A percentile compares a stretch with the other conserved stretches of the same genome.
Conservation (phyloP, 2,797 vertebrate species). For the Anas capensis region DNA sequence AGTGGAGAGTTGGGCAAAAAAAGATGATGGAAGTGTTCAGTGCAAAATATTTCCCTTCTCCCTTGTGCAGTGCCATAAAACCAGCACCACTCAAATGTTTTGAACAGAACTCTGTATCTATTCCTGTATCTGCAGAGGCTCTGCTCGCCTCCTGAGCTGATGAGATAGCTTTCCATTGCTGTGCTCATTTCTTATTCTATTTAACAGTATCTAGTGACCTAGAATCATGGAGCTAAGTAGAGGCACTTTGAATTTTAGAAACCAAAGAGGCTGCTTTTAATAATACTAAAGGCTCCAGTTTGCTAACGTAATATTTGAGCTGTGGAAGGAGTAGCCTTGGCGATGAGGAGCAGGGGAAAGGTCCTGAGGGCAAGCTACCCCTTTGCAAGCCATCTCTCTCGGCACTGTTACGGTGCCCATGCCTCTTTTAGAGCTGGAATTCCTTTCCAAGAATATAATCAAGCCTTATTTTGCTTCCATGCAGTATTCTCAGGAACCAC, state of each 20-base stretch:
- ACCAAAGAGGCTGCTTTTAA: not conserved
- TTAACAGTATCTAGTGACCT: slow-evolving; percentile 8
- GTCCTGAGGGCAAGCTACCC: not conserved
- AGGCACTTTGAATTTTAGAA: slow-evolving; percentile 9
- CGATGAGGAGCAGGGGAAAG: not conserved
- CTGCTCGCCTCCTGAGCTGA: not conserved
- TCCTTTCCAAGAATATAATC: not conserved
- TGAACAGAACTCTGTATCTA: not conserved
- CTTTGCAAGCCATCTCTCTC: not conserved
- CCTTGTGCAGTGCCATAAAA: not conserved
- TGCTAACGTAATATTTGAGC: not conserved
- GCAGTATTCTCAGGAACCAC: not conserved
- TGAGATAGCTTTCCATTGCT: not conserved
- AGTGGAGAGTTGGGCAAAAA: not conserved
- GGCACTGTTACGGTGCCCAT: not conserved
- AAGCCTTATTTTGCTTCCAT: not conserved
- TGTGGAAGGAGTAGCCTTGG: not conserved
- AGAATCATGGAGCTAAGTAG: not conserved
- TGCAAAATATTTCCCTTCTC: not conserved
- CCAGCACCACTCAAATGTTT: not conserved
- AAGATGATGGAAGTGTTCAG: not conserved
- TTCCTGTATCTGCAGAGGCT: not conserved
- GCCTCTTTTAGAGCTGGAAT: not conserved
- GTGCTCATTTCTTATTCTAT: not conserved
- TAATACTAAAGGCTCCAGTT: not conserved